Evolutionary conservation across 2,797 vertebrate genomes (phyloP).

Genomic region (Enteromius fasciolatus): DNA sequence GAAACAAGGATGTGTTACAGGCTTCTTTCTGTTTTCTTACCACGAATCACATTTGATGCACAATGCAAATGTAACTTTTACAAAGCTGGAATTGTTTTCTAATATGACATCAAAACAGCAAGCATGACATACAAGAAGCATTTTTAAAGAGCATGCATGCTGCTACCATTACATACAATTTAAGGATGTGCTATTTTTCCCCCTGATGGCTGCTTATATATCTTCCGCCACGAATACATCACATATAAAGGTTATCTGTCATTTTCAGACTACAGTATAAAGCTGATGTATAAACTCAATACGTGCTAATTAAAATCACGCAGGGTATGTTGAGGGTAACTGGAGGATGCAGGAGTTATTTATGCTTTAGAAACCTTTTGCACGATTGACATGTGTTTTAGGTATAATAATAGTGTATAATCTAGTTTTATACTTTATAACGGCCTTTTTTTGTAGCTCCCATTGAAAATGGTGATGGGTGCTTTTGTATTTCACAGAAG

Average conservation of each 20-base stretch:
- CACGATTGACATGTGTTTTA: not conserved
- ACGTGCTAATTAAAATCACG: not conserved
- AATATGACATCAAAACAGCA: slow-evolving; percentile 5
- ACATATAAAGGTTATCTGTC: not conserved
- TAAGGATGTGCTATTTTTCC: not conserved
- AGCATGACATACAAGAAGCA: not conserved
- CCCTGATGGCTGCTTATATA: not conserved
- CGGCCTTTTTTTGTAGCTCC: not conserved
- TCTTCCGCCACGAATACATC: not conserved
- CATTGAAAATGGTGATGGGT: not conserved
- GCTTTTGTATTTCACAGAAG: not conserved
- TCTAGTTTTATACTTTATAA: not conserved
- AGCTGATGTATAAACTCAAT: not conserved
- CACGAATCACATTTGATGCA: not conserved
- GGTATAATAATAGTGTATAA: not conserved
- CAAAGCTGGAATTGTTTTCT: not conserved
- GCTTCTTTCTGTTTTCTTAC: not conserved
- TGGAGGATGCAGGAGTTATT: not conserved
- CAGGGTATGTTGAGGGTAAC: not conserved
- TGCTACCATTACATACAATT: not conserved
- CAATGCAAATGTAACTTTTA: not conserved
- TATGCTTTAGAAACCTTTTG: not conserved
- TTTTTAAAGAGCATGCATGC: slow-evolving; percentile 6
- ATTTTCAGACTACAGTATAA: not conserved
- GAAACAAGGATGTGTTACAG: not conserved